phyloP scores from a whole-genome alignment of 2,888 invertebrate genomes.

The Creontiades dilutus region DNA sequence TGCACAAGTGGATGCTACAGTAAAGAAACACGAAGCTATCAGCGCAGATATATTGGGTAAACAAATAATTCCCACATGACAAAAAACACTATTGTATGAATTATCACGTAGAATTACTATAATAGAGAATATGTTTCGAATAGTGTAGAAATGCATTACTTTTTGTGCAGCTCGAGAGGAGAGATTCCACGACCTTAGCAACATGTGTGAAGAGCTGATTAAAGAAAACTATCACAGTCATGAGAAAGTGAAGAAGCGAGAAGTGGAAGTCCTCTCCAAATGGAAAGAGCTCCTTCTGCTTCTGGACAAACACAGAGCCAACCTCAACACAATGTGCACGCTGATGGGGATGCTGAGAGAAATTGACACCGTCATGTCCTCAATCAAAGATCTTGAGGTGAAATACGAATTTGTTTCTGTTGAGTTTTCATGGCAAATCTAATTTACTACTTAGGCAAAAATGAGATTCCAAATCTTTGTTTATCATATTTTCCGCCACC shows the following conservation, averaged over 20 bases:
- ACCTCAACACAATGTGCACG: constrained; percentile 88
- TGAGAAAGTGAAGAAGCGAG: constrained; percentile 86
- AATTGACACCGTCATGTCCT: constrained; percentile 91
- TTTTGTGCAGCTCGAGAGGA: constrained; percentile 83
- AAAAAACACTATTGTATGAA: too few species aligned
- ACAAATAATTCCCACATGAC: too few species aligned
- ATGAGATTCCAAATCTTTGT: background rate
- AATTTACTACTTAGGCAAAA: background rate
- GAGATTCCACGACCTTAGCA: constrained; percentile 94
- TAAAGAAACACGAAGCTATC: constrained; percentile 99
- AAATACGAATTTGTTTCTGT: constrained; percentile 13
- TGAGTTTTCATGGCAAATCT: background rate
- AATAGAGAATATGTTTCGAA: background rate
- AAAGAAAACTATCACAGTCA: constrained; percentile 94
- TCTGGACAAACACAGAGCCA: constrained; percentile 89
- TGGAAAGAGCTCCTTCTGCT: constrained; percentile 93
- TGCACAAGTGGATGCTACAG: constrained; percentile 94
- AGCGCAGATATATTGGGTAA: constrained; percentile 91
- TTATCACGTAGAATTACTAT: constrained; percentile 80
- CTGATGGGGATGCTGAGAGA: constrained; percentile 94
- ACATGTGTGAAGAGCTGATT: constrained; percentile 95
- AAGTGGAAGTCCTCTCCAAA: constrained; percentile 88
- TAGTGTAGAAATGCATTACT: background rate
- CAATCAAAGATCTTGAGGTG: constrained; percentile 91
- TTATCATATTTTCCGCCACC: too few species aligned